Base-by-base conservation (phyloP, 2,888 invertebrate genomes). In the Romanomermis culicivorax region DNA sequence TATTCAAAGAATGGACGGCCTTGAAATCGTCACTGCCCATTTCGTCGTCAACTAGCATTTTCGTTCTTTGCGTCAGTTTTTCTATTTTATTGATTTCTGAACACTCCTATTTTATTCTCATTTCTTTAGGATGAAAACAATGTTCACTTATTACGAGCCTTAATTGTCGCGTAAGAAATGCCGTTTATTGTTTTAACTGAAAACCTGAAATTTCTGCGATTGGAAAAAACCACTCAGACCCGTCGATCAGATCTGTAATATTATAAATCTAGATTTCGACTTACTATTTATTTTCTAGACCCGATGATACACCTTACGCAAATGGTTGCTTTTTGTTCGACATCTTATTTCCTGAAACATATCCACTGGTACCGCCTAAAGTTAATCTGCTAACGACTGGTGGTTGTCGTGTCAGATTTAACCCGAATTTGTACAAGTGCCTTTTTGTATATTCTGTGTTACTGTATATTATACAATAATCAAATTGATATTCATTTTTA, bases 291-390 rank as follows among this genome's bases (percentile, higher is more conserved):
- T 36, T 36, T 7, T 36, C 17, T 17, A 36, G 70, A 17, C 72
- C 72, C n/a, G 54, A 53, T 17, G 51, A 52, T 3, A 57, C 57
- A 36, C 57, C 57, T 1, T 72, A 72, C 62, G 68, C 67, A 25
- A 70, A 71, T 60, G 71, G 71, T 29, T 71, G 70, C 57, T 72
- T 71, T 64, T 69, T 71, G 61, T 72, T 72, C 65, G 71, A 72
- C 61, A 69, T 72, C 17, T 71, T 68, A 61, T 71, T 71, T 61
- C 71, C 71, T n/a, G 64, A 64, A 55, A 69, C 70, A 57, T 72
- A 71, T 58, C 71, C 71, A 2, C 68, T 66, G 59, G 65, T 69
- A 47, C 72, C 72, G n/a, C 71, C 71, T 1, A 65, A 64, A 53
- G 67, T 72, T 53, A 69, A 70, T 60, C 63, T 71, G 54, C 65